Conservation (phyloP, 2,113 vertebrate species). For the Odontophorus gujanensis region DNA sequence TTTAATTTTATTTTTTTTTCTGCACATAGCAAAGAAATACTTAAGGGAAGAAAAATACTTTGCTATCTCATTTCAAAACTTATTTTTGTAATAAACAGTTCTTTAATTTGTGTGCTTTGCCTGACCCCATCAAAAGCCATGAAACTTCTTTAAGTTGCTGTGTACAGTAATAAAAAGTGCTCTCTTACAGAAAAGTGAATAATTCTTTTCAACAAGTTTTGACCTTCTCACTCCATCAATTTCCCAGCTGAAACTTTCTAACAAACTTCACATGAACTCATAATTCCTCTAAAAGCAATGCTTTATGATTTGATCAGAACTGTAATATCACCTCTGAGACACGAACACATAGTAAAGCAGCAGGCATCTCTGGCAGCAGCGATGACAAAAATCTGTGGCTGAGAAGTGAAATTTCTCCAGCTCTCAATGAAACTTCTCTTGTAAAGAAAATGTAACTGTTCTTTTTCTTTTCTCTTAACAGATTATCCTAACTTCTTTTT, state of each 20-base stretch:
- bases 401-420: not conserved
- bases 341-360: not conserved
- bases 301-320: not conserved
- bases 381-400: not conserved
- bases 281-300: not conserved
- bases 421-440: not conserved
- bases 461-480: not conserved
- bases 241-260: not conserved
- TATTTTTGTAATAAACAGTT: not conserved
- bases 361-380: not conserved
- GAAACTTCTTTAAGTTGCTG: not conserved
- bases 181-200: not conserved
- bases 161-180: not conserved
- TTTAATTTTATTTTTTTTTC: not conserved
- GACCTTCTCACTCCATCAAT: not conserved
- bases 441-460: not conserved
- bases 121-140: not conserved
- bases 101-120: not conserved
- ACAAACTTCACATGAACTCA: not conserved
- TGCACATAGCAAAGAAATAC: not conserved
- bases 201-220: not conserved
- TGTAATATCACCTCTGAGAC: too few relatives aligned
- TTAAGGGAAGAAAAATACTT: not conserved
- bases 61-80: not conserved
- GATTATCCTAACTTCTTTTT: not conserved